A percentile compares a stretch with the other conserved stretches of the same genome.
These are phyloP conservation scores for Mustelus asterias DNA, from an alignment of 2,113 vertebrate species.

Conservation along the genomic window DNA sequence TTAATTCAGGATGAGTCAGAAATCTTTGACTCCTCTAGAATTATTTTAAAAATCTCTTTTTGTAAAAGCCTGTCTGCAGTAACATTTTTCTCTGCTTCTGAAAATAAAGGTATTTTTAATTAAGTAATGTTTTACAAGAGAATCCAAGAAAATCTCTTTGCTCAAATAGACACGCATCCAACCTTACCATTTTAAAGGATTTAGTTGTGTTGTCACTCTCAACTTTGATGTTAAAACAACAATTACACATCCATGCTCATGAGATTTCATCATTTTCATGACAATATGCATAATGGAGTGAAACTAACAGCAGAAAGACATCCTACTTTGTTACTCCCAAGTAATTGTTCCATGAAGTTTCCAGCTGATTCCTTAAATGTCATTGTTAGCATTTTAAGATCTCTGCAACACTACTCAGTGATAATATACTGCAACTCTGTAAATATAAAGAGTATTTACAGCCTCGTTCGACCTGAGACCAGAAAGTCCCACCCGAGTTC, in stretches of 20 bases:
- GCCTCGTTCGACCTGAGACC: too few species aligned
- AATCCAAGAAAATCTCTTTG: not conserved
- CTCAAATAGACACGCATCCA: not conserved
- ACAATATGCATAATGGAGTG: not conserved
- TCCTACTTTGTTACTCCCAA: not conserved
- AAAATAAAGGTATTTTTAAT: not conserved
- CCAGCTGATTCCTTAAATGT: not conserved
- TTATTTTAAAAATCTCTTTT: not conserved
- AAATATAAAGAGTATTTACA: not conserved
- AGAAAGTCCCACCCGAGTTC: too few species aligned
- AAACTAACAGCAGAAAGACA: not conserved
- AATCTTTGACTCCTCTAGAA: not conserved
- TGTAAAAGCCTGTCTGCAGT: not conserved
- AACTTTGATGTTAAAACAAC: not conserved
- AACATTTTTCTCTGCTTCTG: not conserved
- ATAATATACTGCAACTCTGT: not conserved
- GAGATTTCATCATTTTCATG: not conserved
- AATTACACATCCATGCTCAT: not conserved
- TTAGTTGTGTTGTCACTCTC: not conserved
- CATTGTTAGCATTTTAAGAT: not conserved
- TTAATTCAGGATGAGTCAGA: conserved; percentile 1
- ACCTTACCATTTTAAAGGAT: not conserved
- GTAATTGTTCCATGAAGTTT: not conserved
- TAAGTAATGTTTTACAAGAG: not conserved
- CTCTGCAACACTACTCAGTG: not conserved